Conservation (phyloP, 1,140 invertebrate species). For the Trachymyrmex cornetzi region DNA sequence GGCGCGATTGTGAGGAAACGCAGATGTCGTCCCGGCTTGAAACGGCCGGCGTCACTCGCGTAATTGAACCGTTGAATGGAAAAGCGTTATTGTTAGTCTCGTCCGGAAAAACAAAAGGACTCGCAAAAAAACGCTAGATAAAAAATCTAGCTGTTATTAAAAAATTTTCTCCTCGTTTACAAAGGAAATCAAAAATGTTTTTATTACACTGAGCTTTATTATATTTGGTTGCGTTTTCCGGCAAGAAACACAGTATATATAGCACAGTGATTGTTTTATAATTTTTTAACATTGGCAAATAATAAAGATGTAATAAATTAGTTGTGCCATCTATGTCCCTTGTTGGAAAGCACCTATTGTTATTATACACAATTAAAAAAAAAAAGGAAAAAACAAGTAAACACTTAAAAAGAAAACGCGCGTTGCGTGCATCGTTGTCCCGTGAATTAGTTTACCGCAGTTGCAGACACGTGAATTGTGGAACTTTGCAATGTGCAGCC, state of each 20-base stretch:
- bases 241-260: too few relatives aligned
- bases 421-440: neutral
- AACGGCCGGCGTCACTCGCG: neutral
- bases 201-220: neutral
- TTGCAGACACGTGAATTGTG: neutral
- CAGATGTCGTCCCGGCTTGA: constrained; percentile 34
- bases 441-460: constrained; percentile 22
- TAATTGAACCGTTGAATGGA: constrained; percentile 32
- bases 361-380: too few relatives aligned
- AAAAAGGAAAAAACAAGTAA: neutral
- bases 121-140: neutral
- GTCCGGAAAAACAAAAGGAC: neutral
- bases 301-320: too few relatives aligned
- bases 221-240: neutral
- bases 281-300: too few relatives aligned
- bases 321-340: too few relatives aligned
- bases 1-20: constrained; percentile 38
- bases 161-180: neutral
- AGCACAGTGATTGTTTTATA: too few relatives aligned
- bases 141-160: too few relatives aligned
- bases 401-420: neutral
- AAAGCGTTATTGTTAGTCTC: constrained; percentile 5
- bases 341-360: too few relatives aligned
- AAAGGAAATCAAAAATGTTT: neutral
- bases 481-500: constrained; percentile 7